Evolutionary conservation across 2,888 invertebrate genomes (phyloP).

Genomic region (Orchesellides sinensis): DNA sequence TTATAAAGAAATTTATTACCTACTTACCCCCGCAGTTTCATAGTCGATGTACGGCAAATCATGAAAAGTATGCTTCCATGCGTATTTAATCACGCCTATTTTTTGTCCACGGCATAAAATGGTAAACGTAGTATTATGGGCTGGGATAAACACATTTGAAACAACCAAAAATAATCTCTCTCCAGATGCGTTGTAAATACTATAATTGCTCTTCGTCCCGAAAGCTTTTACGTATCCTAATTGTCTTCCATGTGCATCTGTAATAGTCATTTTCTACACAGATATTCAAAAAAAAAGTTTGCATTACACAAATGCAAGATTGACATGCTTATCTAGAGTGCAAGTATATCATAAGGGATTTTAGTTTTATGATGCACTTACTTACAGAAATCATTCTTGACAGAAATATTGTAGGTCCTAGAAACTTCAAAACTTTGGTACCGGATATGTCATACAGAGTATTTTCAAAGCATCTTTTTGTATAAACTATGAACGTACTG

Average conservation of each 20-base stretch:
- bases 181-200: slow-evolving; percentile 38
- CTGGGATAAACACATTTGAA: slow-evolving; percentile 25
- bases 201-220: slow-evolving; percentile 41
- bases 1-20: not conserved
- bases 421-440: slow-evolving; percentile 34
- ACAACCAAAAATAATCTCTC: slow-evolving; percentile 43
- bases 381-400: slow-evolving; percentile 47
- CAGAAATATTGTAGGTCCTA: slow-evolving; percentile 33
- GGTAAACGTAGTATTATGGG: slow-evolving; percentile 9
- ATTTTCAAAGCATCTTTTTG: slow-evolving; percentile 33
- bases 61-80: slow-evolving; percentile 37
- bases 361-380: not conserved
- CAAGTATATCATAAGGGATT: too few species aligned
- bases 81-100: slow-evolving; percentile 40
- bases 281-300: not conserved
- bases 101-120: slow-evolving; percentile 25
- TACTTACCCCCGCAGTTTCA: slow-evolving; percentile 37
- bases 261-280: slow-evolving; percentile 31
- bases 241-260: slow-evolving; percentile 8
- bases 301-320: too few species aligned
- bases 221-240: slow-evolving; percentile 43
- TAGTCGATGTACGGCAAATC: slow-evolving; percentile 32
- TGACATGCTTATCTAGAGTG: too few species aligned
- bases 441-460: slow-evolving; percentile 33
- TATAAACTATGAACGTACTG: slow-evolving; percentile 23